Evolutionary conservation across 1,140 invertebrate genomes (phyloP), one percentile per base, ranked within the genome.

Genomic region (Bombus superbus): DNA sequence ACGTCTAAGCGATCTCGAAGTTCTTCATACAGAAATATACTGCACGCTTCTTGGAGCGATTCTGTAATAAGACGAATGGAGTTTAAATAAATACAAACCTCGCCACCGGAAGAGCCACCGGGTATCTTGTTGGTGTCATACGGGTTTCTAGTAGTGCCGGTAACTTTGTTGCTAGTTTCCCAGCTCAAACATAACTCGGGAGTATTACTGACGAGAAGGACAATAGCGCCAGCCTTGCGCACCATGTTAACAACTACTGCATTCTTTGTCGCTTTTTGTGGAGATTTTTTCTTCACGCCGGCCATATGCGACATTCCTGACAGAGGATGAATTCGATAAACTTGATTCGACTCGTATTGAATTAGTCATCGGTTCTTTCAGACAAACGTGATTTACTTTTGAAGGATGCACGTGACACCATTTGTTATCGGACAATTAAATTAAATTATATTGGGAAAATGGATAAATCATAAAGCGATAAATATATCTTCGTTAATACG

Each of bases 111-210:
- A 72, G 94, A 95, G n/a, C 96, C 96, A n/a, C 96, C 96, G 35
- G 93, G 94, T 4, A 97, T 98, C 88, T 97, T 95, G 44, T 96
- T 96, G 62, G 96, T 95, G 93, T 99, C 97, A 92, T 99, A 99
- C 0, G 99, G 98, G 95, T 99, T 99, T 87, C 96, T 97, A 0
- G 98, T 98, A 35, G 96, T 95, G 1, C 99, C 99, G 75, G 97
- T 98, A 0, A 99, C 96, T 80, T 97, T 97, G 95, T 99, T 99
- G 86, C 96, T 97, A 0, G 97, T 98, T 94, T 99, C 98, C 97
- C 97, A 98, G 94, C 97, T 98, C 96, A 98, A 96, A 88, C 98
- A 98, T n/a, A 98, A 95, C 93, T 99, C 98, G 4, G 98, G 98
- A 2, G 98, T 97, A 94, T 99, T 99, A 32, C 98, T 99, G 1